These are phyloP conservation scores for Brachionus calyciflorus DNA, from an alignment of 1,140 invertebrate genomes.

Conservation along the genomic window DNA sequence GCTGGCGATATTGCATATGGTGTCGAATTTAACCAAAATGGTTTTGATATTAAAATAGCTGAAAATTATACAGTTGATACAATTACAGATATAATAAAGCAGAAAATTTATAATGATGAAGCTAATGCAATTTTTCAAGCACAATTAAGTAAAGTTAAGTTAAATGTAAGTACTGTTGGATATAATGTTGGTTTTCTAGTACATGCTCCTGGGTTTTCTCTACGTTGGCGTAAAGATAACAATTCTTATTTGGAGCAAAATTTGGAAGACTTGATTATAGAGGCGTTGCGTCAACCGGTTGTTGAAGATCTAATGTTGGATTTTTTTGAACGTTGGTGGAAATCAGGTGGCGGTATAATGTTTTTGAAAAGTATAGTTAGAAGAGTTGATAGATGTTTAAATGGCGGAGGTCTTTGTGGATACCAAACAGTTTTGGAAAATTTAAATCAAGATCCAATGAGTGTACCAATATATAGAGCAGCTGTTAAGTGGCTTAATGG, in stretches of 20 bases:
- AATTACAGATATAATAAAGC: background rate
- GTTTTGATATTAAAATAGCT: background rate
- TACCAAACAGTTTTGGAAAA: constrained; percentile 52
- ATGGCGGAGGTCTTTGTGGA: constrained; percentile 49
- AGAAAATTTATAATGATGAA: constrained; percentile 3
- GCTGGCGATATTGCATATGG: constrained; percentile 3
- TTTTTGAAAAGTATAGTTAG: constrained; percentile 15
- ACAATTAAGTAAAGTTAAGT: background rate
- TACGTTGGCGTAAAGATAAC: background rate
- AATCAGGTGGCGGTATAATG: background rate
- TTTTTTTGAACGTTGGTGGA: constrained; percentile 31
- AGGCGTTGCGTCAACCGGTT: background rate
- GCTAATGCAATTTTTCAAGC: background rate
- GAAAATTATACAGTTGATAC: background rate
- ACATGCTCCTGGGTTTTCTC: background rate
- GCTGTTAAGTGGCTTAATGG: constrained; percentile 49
- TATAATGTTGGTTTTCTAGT: constrained; percentile 39
- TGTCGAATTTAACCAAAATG: background rate
- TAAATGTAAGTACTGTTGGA: background rate
- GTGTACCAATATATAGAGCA: constrained; percentile 50
- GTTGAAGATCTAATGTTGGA: constrained; percentile 19
- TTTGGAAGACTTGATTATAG: constrained; percentile 22
- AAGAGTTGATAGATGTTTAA: background rate
- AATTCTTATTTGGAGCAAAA: background rate
- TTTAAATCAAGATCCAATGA: constrained; percentile 50